Evolutionary conservation across 1,140 invertebrate species (phyloP).

Genomic region (Cyclina sinensis): DNA sequence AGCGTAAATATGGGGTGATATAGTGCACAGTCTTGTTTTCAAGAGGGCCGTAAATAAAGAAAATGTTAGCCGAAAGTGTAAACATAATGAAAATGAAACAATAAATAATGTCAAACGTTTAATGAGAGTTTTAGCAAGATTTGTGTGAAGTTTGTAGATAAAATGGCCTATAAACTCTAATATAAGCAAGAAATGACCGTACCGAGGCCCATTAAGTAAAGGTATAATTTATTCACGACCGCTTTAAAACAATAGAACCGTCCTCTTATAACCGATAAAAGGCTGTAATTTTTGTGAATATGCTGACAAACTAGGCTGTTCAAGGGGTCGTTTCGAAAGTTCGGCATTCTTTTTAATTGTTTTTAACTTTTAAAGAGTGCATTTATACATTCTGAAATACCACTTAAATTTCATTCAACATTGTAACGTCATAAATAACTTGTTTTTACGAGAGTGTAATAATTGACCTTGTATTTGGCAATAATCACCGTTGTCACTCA

Average conservation of each 20-base stretch:
- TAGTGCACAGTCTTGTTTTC: conserved; percentile 21
- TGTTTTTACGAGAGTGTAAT: neutral
- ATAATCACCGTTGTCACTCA: no score
- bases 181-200: conserved; percentile 63
- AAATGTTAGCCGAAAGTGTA: conserved; percentile 54
- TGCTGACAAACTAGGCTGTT: conserved; percentile 7
- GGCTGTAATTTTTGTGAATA: conserved; percentile 40
- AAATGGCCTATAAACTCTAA: conserved; percentile 62
- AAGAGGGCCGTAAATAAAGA: conserved; percentile 59
- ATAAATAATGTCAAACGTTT: conserved; percentile 60
- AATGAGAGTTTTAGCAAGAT: conserved; percentile 65
- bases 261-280: conserved; percentile 22
- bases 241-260: neutral
- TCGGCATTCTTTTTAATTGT: conserved; percentile 60
- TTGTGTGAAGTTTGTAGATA: conserved; percentile 62
- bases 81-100: conserved; percentile 64
- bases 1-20: conserved; percentile 50
- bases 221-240: neutral
- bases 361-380: conserved; percentile 5
- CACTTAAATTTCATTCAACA: neutral
- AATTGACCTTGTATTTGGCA: neutral
- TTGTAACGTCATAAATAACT: neutral
- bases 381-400: neutral
- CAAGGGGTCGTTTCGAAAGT: neutral
- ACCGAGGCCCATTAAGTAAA: conserved; percentile 49